phyloP scores from a whole-genome alignment of 2,888 invertebrate genomes.

The Oligia strigilis region DNA sequence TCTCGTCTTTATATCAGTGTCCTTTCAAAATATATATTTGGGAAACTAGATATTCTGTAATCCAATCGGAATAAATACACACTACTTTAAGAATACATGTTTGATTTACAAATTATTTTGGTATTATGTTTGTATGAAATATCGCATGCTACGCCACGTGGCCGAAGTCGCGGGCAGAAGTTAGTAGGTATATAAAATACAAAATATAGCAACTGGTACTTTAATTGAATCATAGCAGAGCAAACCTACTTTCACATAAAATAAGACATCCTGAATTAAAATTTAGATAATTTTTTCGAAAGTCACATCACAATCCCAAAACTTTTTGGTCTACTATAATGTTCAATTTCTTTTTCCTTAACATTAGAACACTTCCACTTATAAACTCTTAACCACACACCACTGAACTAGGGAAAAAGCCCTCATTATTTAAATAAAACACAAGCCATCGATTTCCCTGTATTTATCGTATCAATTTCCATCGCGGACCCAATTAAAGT shows the following conservation, averaged over 20 bases:
- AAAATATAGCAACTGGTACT: background rate
- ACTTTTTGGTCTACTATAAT: background rate
- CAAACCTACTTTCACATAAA: background rate
- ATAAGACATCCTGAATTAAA: too few relatives aligned
- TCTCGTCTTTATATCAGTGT: too few relatives aligned
- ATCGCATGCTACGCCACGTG: too few relatives aligned
- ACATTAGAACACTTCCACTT: background rate
- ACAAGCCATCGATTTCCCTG: slow-evolving; percentile 70
- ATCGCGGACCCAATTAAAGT: slow-evolving; percentile 86
- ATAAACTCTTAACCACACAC: slow-evolving; percentile 20
- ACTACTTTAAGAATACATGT: too few relatives aligned
- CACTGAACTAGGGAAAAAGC: slow-evolving; percentile 19
- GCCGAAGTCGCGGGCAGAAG: too few relatives aligned
- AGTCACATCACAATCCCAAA: background rate
- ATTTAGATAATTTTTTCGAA: background rate
- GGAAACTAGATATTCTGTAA: too few relatives aligned
- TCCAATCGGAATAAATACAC: too few relatives aligned
- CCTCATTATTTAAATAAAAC: slow-evolving; percentile 78
- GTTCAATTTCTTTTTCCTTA: too few relatives aligned
- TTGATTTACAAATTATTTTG: too few relatives aligned
- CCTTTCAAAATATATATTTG: too few relatives aligned
- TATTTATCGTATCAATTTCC: slow-evolving; percentile 81
- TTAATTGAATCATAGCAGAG: background rate
- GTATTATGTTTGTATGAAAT: too few relatives aligned
- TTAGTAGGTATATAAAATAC: background rate